Conservation (phyloP, 2,113 vertebrate species). For the Ochotona princeps region DNA sequence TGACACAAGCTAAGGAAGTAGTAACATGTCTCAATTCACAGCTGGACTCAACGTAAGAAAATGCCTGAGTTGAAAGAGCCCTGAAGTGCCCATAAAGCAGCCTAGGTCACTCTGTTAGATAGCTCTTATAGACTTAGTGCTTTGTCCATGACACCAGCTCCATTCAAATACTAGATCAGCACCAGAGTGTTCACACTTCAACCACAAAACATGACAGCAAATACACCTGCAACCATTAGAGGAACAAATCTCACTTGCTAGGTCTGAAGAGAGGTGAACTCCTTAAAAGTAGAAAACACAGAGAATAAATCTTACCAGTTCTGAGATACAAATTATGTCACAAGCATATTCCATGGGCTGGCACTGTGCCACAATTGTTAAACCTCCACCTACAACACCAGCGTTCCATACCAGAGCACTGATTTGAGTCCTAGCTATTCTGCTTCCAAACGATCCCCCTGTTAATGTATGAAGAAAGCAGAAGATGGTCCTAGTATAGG, state of each 20-base stretch:
- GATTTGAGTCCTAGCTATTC: no score
- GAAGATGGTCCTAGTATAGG: no score
- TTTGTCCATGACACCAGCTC: neutral
- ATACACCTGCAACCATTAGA: neutral
- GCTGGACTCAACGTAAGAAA: neutral
- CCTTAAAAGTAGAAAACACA: neutral
- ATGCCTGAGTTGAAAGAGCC: neutral
- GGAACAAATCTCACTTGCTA: neutral
- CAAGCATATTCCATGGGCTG: no score
- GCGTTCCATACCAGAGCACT: no score
- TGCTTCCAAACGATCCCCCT: no score
- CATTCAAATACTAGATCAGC: neutral
- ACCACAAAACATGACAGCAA: neutral
- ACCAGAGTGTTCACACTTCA: rapidly evolving
- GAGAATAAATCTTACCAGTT: neutral
- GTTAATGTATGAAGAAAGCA: no score
- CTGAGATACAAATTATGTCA: no score
- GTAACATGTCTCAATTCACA: neutral
- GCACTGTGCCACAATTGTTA: no score
- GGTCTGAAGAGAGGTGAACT: neutral
- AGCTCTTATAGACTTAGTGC: neutral
- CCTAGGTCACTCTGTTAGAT: neutral
- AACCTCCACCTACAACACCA: no score
- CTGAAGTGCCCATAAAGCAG: rapidly evolving
- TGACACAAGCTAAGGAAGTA: neutral